These are phyloP conservation scores for Parascotia fuliginaria DNA, from an alignment of 2,888 invertebrate genomes.

Conservation along the genomic window DNA sequence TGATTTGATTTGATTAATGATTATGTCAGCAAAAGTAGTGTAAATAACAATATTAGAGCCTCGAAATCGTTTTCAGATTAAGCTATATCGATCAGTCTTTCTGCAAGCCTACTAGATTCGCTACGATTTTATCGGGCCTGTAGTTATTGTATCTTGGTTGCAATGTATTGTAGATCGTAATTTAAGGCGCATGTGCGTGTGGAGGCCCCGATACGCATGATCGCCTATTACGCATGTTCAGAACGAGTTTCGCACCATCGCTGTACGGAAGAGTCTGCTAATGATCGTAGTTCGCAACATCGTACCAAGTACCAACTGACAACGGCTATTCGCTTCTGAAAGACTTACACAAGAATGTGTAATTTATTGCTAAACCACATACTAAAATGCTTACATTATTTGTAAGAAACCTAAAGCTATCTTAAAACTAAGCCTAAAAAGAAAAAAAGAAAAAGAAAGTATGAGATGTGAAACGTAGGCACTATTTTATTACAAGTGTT, in stretches of 20 bases:
- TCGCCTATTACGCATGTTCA: constrained; percentile 62
- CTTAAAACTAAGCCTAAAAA: constrained; percentile 11
- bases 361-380: constrained; percentile 22
- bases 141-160: constrained; percentile 34
- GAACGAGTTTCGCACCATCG: constrained; percentile 55
- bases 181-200: constrained; percentile 44
- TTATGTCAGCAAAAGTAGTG: not conserved
- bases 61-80: not conserved
- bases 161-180: constrained; percentile 39
- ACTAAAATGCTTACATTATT: constrained; percentile 22
- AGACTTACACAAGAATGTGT: constrained; percentile 24
- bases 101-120: constrained; percentile 10
- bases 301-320: constrained; percentile 40
- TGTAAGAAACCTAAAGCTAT: constrained; percentile 20
- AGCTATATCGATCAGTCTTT: not conserved
- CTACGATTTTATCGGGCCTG: constrained; percentile 29
- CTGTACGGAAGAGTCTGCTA: constrained; percentile 46
- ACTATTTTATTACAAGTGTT: constrained; percentile 35
- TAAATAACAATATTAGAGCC: not conserved
- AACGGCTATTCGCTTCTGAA: constrained; percentile 39
- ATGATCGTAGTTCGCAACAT: constrained; percentile 49
- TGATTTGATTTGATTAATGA: not conserved
- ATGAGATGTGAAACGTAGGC: constrained; percentile 19
- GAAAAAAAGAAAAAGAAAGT: constrained; percentile 48
- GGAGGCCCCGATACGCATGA: constrained; percentile 60